Conservation (phyloP, 1,140 invertebrate species). For the Drosophila tropicalis region DNA sequence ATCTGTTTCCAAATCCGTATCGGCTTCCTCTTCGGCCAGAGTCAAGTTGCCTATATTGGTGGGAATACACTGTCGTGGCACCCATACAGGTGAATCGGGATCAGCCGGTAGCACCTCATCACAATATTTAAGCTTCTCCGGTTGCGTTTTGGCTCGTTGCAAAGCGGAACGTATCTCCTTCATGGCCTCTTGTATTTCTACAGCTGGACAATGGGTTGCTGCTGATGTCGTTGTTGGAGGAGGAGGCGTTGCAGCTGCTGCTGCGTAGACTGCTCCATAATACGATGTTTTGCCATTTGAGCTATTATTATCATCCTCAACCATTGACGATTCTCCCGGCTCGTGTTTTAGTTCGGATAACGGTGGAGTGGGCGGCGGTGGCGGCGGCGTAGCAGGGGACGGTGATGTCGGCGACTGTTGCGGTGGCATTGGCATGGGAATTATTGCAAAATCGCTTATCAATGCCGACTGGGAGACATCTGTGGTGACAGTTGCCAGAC, state of each 20-base stretch:
- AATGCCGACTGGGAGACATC: slow-evolving; percentile 46
- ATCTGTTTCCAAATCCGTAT: slow-evolving; percentile 95
- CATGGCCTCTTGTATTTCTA: slow-evolving; percentile 88
- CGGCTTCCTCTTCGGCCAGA: slow-evolving; percentile 88
- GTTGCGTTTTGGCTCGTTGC: slow-evolving; percentile 86
- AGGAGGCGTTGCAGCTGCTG: slow-evolving; percentile 52
- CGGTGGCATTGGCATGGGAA: slow-evolving; percentile 42
- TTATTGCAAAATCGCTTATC: slow-evolving; percentile 54
- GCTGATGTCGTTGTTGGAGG: slow-evolving; percentile 3
- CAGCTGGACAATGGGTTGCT: slow-evolving; percentile 63
- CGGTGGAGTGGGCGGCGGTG: slow-evolving; percentile 48
- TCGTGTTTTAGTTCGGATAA: slow-evolving; percentile 40
- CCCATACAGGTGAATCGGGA: slow-evolving; percentile 80
- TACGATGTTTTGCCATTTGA: slow-evolving; percentile 30
- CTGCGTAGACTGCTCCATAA: slow-evolving; percentile 62
- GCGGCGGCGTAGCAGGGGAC: slow-evolving; percentile 33
- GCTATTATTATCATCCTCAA: slow-evolving; percentile 33
- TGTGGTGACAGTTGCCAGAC: slow-evolving; percentile 43
- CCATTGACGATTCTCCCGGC: slow-evolving; percentile 12
- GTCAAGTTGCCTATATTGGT: slow-evolving; percentile 5
- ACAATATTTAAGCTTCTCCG: slow-evolving; percentile 78
- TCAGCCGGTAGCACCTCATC: slow-evolving; percentile 73
- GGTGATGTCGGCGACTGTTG: slow-evolving; percentile 16
- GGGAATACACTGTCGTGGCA: slow-evolving; percentile 65
- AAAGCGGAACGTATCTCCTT: slow-evolving; percentile 92